Percentiles rank a stretch among this genome's conserved stretches.
These are phyloP conservation scores for Lonchura striata DNA, from an alignment of 2,113 vertebrate genomes.

Conservation along the genomic window DNA sequence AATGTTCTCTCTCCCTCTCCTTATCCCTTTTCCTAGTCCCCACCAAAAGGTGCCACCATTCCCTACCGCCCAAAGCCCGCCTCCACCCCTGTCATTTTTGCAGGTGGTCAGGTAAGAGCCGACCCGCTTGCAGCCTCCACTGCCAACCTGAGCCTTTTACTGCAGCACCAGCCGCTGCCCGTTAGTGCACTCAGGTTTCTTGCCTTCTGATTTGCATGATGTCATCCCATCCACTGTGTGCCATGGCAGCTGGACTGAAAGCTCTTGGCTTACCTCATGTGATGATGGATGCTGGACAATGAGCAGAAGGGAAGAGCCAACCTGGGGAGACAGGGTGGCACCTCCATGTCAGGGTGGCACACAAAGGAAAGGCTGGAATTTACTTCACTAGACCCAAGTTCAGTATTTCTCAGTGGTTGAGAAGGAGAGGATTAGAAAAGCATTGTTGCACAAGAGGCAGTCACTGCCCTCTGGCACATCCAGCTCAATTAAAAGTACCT, in stretches of 20 bases:
- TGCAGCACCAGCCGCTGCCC: constrained; percentile 99
- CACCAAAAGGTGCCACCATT: constrained; percentile 99
- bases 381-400: neutral
- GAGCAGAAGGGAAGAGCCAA: neutral
- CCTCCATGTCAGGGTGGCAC: neutral
- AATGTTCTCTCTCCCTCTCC: constrained; percentile 85
- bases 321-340: neutral
- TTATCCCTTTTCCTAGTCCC: constrained; percentile 89
- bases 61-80: constrained; percentile 98
- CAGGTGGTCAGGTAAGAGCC: constrained; percentile 99
- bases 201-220: constrained; percentile 82
- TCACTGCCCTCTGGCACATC: neutral
- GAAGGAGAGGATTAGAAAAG: neutral
- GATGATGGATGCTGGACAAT: neutral
- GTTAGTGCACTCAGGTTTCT: constrained; percentile 99
- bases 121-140: constrained; percentile 89
- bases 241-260: constrained; percentile 32
- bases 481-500: neutral
- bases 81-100: constrained; percentile 99
- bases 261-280: constrained; percentile 30
- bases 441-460: neutral
- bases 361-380: neutral
- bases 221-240: constrained; percentile 44
- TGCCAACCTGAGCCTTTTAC: constrained; percentile 92
- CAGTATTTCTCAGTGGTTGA: neutral